Base-by-base conservation (phyloP, 2,888 invertebrate species). In the Priocnemis perturbator region DNA sequence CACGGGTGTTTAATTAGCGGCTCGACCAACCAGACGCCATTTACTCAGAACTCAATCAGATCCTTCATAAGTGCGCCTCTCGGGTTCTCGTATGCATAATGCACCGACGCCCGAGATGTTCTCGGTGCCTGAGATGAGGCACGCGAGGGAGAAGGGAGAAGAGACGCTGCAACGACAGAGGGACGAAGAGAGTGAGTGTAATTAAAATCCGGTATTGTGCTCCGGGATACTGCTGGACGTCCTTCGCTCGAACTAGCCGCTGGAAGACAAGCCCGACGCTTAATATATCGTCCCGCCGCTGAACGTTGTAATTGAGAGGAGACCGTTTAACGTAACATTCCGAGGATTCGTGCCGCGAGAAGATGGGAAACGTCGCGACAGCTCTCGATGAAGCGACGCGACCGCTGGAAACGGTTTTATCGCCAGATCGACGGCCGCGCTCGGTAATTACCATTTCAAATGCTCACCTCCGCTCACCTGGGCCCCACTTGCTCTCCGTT, bases 11-110 rank as follows among this genome's bases (percentile, higher is more conserved):
- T 88, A 87, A 88, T 88, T 88, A 88, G 85, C 86, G 83, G 85
- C 85, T 85, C 81, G 81, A 75, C 76, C 83, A 85, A 86, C 83
- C 85, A 84, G 83, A 84, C 83, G 83, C 86, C 85, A 86, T 83
- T 82, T 87, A 88, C 87, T 86, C 87, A 87, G 87, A 88, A 88
- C 87, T 88, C 87, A 88, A 88, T 88, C 87, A 88, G 87, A 88
- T 88, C 86, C 85, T 86, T 87, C 87, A 88, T 87, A 87, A 86
- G 86, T 81, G 76, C 64, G 67, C 70, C 71, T 74, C 76, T 67
- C 67, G 53, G 71, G 74, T 60, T 76, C 80, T 82, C 81, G 86
- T 85, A 87, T 87, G 87, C 87, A 87, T 86, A 87, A 87, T 87
- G 85, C 81, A 80, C 81, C 76, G 77, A 76, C 81, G 80, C 77